These are phyloP conservation scores for Hirtodrosophila trivittata DNA, from an alignment of 2,888 invertebrate genomes.

Conservation along the genomic window DNA sequence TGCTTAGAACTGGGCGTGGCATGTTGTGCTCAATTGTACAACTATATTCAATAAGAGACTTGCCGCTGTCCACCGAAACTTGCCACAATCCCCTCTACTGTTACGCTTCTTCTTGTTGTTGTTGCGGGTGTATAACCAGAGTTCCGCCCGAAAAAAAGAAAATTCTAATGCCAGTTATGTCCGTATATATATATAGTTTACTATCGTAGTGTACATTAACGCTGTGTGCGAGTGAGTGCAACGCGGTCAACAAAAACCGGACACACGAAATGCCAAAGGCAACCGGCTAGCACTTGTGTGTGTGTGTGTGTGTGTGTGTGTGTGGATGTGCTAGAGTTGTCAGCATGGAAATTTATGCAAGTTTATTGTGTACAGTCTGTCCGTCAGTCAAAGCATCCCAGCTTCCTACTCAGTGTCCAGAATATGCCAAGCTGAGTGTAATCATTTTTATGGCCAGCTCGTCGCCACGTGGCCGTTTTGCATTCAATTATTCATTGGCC, in stretches of 20 bases:
- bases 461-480: constrained; percentile 25
- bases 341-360: constrained; percentile 41
- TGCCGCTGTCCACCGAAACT: constrained; percentile 3
- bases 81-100: constrained; percentile 15
- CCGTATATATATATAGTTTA: neutral
- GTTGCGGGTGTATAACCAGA: neutral
- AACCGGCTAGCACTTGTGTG: constrained; percentile 2
- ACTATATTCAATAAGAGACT: constrained; percentile 51
- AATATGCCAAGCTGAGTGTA: constrained; percentile 51
- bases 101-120: constrained; percentile 12
- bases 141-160: neutral
- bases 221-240: constrained; percentile 1
- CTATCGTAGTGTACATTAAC: neutral
- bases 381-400: neutral
- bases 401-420: constrained; percentile 8
- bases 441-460: constrained; percentile 43
- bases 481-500: constrained; percentile 41
- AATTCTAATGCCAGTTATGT: neutral
- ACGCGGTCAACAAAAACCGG: neutral
- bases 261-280: neutral
- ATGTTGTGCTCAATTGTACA: constrained; percentile 31
- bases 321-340: constrained; percentile 19
- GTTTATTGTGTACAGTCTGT: constrained; percentile 11
- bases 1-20: constrained; percentile 38
- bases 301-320: constrained; percentile 2